Evolutionary conservation across 2,113 vertebrate genomes (phyloP).

Genomic region (Eonycteris spelaea): DNA sequence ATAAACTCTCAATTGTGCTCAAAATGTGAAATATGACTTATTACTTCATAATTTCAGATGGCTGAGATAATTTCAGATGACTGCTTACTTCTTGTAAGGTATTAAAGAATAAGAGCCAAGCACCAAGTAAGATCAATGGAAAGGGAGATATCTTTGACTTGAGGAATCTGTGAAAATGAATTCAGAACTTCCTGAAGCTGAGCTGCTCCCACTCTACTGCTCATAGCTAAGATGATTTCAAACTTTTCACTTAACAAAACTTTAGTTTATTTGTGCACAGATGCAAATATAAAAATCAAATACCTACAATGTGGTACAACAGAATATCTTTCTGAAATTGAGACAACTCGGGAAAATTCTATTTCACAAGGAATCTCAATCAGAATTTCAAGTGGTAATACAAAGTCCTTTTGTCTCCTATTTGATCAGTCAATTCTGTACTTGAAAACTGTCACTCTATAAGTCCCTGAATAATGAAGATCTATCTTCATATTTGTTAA

Average conservation of each 20-base stretch:
- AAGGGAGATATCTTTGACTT: neutral
- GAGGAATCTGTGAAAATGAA: neutral
- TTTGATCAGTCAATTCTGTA: neutral
- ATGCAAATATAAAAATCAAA: neutral
- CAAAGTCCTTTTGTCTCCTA: neutral
- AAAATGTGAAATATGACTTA: neutral
- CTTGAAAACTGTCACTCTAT: conserved; percentile 10
- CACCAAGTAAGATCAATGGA: neutral
- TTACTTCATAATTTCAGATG: neutral
- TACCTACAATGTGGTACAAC: neutral
- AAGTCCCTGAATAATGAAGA: neutral
- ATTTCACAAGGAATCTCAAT: conserved; percentile 23
- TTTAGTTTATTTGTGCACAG: neutral
- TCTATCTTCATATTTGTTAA: neutral
- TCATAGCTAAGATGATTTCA: neutral
- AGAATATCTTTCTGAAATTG: neutral
- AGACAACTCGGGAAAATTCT: conserved; percentile 12
- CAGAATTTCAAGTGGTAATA: conserved; percentile 35
- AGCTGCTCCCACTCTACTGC: neutral
- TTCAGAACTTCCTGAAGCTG: neutral
- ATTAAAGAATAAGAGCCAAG: neutral
- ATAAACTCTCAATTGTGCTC: neutral
- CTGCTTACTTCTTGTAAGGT: neutral
- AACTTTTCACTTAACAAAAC: conserved; percentile 12
- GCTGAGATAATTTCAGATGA: neutral